phyloP scores from a whole-genome alignment of 1,140 invertebrate genomes.

The Heliconius hewitsoni region DNA sequence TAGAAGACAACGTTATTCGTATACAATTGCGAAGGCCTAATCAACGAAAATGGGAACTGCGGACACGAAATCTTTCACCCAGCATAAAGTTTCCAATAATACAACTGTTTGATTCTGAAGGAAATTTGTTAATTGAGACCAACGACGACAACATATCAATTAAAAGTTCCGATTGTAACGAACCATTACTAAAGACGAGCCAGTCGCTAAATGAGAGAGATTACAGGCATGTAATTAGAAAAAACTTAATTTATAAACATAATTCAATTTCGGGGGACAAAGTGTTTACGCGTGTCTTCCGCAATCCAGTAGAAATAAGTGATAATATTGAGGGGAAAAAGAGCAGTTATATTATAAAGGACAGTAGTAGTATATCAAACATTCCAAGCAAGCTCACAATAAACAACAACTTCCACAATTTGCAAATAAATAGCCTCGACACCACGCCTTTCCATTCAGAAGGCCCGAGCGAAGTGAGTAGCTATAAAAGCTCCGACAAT shows the following conservation, averaged over 20 bases:
- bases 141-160: constrained; percentile 80
- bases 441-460: constrained; percentile 69
- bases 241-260: constrained; percentile 66
- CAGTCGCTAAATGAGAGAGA: constrained; percentile 73
- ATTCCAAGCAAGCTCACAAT: constrained; percentile 71
- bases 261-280: constrained; percentile 74
- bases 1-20: constrained; percentile 79
- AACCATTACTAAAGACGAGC: constrained; percentile 52
- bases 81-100: constrained; percentile 76
- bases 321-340: constrained; percentile 38
- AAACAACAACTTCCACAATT: constrained; percentile 58
- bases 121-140: constrained; percentile 79
- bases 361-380: constrained; percentile 60
- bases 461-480: constrained; percentile 72
- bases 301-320: constrained; percentile 43
- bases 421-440: constrained; percentile 65
- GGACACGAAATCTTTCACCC: constrained; percentile 75
- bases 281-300: constrained; percentile 74
- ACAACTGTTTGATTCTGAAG: constrained; percentile 80
- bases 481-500: constrained; percentile 81
- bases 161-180: constrained; percentile 69
- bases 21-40: constrained; percentile 76
- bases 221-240: constrained; percentile 62
- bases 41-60: constrained; percentile 78
- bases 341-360: constrained; percentile 51